These are phyloP conservation scores for Bostrychus sinensis DNA, from an alignment of 2,113 vertebrate species.

Conservation along the genomic window DNA sequence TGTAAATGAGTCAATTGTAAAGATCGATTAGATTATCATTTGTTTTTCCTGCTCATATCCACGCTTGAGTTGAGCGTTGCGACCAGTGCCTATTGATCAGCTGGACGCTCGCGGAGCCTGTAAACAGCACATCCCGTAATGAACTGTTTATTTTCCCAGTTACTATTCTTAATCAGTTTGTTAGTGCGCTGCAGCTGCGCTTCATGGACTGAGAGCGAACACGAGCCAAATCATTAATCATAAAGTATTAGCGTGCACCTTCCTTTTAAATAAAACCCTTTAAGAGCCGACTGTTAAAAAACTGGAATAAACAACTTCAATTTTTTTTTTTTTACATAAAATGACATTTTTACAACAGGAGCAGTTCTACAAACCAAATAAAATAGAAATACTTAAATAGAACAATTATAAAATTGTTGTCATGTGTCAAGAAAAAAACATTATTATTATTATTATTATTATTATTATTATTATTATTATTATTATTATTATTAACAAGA, in stretches of 20 bases:
- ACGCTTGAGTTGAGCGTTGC: constrained; percentile 54
- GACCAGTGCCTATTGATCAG: constrained; percentile 66
- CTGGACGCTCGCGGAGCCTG: constrained; percentile 52
- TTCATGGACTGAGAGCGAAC: constrained; percentile 31
- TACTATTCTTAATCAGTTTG: constrained; percentile 57
- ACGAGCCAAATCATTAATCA: constrained; percentile 23
- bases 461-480: background rate
- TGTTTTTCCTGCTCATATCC: constrained; percentile 62
- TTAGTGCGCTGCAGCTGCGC: constrained; percentile 18
- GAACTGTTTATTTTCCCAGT: constrained; percentile 63
- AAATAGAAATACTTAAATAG: too few species aligned
- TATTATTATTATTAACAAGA: background rate
- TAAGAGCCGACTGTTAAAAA: background rate
- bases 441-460: background rate
- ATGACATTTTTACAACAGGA: too few species aligned
- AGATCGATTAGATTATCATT: constrained; percentile 71
- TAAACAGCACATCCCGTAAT: constrained; percentile 57
- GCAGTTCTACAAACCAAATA: too few species aligned
- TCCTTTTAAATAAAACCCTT: background rate
- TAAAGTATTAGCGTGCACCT: constrained; percentile 12
- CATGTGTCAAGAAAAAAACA: background rate
- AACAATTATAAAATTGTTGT: too few species aligned
- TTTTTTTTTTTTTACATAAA: background rate
- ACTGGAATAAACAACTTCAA: background rate
- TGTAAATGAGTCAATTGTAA: constrained; percentile 67